phyloP scores from a whole-genome alignment of 1,140 invertebrate species.

The Octopus sinensis region DNA sequence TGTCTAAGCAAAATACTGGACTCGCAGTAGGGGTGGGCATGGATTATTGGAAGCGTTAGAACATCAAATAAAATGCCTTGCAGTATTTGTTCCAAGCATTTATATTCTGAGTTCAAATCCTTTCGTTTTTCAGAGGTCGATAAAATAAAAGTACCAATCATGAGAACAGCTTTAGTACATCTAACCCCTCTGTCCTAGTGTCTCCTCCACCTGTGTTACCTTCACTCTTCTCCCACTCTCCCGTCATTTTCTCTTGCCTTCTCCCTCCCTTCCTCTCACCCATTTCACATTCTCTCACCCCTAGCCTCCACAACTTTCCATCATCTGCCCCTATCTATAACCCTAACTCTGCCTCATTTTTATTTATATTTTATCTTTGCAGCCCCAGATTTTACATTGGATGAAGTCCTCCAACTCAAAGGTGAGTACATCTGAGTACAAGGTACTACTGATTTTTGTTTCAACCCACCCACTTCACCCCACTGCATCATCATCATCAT shows the following conservation, averaged over 20 bases:
- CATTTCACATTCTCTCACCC: not conserved
- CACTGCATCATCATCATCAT: no score
- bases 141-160: not conserved
- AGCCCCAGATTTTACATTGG: no score
- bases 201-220: not conserved
- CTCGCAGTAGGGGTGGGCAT: no score
- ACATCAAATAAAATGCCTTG: no score
- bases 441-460: no score
- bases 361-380: not conserved
- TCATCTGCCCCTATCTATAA: not conserved
- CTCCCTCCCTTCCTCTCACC: not conserved
- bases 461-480: no score
- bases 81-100: not conserved
- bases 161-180: not conserved
- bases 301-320: not conserved
- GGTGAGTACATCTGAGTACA: no score
- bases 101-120: not conserved
- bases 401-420: no score
- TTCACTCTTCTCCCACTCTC: not conserved
- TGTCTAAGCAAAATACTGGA: no score
- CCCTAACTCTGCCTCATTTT: not conserved
- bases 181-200: not conserved
- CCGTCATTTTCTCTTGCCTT: not conserved
- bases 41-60: no score
- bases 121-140: not conserved